Evolutionary conservation across 2,113 vertebrate species (phyloP).

Genomic region (Piliocolobus tephrosceles): DNA sequence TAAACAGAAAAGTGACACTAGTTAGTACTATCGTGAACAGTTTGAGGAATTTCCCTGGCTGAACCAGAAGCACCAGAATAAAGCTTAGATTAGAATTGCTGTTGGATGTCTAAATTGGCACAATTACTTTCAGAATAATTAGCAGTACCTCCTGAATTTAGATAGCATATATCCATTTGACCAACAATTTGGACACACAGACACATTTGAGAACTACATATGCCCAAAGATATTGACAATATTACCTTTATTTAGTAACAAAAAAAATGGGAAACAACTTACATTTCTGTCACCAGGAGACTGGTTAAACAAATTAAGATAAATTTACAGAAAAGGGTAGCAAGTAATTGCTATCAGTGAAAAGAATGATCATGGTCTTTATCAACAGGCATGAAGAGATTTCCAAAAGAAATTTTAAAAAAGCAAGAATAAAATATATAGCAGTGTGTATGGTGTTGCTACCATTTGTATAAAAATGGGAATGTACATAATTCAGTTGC

Average conservation of each 20-base stretch:
- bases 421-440: neutral
- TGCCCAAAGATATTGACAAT: neutral
- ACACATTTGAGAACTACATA: neutral
- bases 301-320: neutral
- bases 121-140: neutral
- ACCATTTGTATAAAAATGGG: neutral
- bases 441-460: fast-evolving
- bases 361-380: neutral
- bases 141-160: neutral
- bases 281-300: neutral
- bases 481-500: neutral
- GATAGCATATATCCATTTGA: neutral
- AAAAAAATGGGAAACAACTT: neutral
- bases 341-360: neutral
- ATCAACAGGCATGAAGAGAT: neutral
- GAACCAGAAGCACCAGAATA: neutral
- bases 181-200: neutral
- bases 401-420: neutral
- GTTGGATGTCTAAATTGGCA: neutral
- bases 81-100: neutral
- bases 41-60: neutral
- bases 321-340: neutral
- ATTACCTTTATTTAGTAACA: neutral
- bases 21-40: fast-evolving
- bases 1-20: neutral